Evolutionary conservation across 2,113 vertebrate genomes (phyloP).

Genomic region (Scolopax mira): DNA sequence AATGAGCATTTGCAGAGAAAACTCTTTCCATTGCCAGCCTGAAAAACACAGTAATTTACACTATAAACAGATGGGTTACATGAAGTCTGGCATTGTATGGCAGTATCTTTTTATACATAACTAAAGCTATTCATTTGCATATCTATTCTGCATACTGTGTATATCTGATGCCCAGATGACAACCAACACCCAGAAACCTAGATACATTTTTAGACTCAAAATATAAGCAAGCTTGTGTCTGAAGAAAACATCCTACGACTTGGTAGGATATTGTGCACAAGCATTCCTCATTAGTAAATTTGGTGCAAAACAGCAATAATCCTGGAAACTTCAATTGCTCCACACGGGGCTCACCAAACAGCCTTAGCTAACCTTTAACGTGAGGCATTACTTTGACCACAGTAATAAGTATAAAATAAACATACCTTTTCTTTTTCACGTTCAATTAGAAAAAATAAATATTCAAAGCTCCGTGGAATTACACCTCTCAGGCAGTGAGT

Average conservation of each 20-base stretch:
- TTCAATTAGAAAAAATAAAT: conserved; percentile 94
- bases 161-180: not conserved
- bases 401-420: not conserved
- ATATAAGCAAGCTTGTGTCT: not conserved
- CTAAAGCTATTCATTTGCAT: not conserved
- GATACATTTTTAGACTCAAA: not conserved
- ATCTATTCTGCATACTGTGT: not conserved
- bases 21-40: conserved; percentile 87
- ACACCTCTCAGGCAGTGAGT: conserved; percentile 91
- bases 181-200: not conserved
- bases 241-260: not conserved
- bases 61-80: not conserved
- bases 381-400: not conserved
- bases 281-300: not conserved
- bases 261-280: not conserved
- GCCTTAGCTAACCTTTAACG: not conserved
- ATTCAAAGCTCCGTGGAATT: conserved; percentile 96
- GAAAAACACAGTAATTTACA: conserved; percentile 23
- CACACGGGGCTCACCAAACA: not conserved
- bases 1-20: conserved; percentile 98
- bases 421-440: conserved; percentile 90
- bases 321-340: not conserved
- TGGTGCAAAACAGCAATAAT: not conserved
- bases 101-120: not conserved
- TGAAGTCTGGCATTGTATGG: not conserved